Evolutionary conservation across 2,888 invertebrate genomes (phyloP).

Genomic region (Ischnus inquisitorius): DNA sequence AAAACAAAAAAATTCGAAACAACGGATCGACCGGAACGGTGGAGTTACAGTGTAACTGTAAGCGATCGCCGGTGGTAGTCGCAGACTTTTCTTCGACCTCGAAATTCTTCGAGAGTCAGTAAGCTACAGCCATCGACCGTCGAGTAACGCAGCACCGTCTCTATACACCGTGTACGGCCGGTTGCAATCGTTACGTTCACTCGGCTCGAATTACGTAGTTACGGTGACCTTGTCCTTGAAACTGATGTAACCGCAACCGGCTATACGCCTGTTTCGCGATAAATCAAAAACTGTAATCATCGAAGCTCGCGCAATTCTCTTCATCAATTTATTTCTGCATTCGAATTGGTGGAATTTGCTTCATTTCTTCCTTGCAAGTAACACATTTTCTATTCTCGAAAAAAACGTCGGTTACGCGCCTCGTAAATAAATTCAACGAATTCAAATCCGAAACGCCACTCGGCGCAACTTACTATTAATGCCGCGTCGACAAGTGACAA

Average conservation of each 20-base stretch:
- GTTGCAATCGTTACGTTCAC: constrained; percentile 36
- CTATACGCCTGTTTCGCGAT: background rate
- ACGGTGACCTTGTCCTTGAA: constrained; percentile 26
- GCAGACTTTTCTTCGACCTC: constrained; percentile 47
- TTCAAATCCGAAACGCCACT: too few relatives aligned
- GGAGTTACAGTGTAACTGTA: background rate
- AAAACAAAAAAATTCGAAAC: constrained; percentile 18
- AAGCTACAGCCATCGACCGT: constrained; percentile 41
- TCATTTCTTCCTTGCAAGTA: background rate
- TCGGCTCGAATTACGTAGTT: constrained; percentile 39
- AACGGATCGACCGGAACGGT: background rate
- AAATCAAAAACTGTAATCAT: background rate
- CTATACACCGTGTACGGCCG: background rate
- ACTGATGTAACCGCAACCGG: constrained; percentile 2
- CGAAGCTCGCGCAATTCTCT: background rate
- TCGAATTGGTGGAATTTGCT: background rate
- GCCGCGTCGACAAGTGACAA: too few relatives aligned
- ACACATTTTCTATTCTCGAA: background rate
- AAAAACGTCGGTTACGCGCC: too few relatives aligned
- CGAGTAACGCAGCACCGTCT: background rate
- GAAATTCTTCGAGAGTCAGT: constrained; percentile 33
- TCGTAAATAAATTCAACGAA: too few relatives aligned
- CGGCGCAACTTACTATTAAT: too few relatives aligned
- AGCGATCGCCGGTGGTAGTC: constrained; percentile 5
- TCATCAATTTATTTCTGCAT: background rate